Evolutionary conservation across 2,797 vertebrate genomes (phyloP).

Genomic region (Acrossocheilus fasciatus): DNA sequence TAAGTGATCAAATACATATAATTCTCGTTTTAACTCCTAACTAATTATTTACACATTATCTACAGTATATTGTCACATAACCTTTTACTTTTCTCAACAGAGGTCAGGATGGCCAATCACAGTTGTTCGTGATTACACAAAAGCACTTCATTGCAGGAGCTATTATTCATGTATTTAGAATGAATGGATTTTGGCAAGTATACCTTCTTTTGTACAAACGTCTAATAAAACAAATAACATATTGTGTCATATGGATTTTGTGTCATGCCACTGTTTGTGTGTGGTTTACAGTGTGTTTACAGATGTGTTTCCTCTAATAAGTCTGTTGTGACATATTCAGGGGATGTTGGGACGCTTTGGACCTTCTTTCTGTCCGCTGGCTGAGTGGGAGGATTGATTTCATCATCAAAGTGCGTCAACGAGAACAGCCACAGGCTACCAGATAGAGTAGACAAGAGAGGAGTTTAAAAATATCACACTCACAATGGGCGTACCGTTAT

Average conservation of each 20-base stretch:
- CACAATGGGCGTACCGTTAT: not conserved
- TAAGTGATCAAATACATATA: not conserved
- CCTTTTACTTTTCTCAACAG: not conserved
- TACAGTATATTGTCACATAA: not conserved
- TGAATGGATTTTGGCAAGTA: not conserved
- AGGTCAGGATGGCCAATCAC: not conserved
- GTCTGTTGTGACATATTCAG: slow-evolving; percentile 38
- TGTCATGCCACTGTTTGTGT: not conserved
- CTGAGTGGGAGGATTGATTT: slow-evolving; percentile 50
- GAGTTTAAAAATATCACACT: slow-evolving; percentile 46
- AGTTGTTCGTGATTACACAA: not conserved
- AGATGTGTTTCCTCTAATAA: slow-evolving; percentile 24
- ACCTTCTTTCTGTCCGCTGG: slow-evolving; percentile 15
- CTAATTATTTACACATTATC: not conserved
- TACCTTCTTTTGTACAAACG: not conserved
- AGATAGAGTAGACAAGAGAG: slow-evolving; percentile 34
- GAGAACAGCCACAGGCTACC: slow-evolving; percentile 44
- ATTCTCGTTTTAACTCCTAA: not conserved
- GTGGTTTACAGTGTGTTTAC: not conserved
- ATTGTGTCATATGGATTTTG: not conserved
- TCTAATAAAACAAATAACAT: not conserved
- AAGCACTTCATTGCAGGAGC: not conserved
- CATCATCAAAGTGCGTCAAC: slow-evolving; percentile 44
- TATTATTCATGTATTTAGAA: not conserved
- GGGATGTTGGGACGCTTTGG: not conserved